phyloP scores from a whole-genome alignment of 2,888 invertebrate genomes.

The Xanthorhoe designata region DNA sequence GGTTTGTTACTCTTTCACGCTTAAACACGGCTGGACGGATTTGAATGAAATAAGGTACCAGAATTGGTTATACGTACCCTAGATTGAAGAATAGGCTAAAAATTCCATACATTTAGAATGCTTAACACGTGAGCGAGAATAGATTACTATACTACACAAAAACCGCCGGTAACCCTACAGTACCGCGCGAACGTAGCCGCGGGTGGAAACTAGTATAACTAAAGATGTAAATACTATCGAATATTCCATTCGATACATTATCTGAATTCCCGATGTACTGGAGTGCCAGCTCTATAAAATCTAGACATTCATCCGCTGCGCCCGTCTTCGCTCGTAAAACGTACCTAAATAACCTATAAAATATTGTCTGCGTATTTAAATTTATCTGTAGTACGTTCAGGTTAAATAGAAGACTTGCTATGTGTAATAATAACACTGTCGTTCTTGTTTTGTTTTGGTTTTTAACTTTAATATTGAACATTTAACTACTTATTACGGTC shows the following conservation, averaged over 20 bases:
- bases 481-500: no score
- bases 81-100: no score
- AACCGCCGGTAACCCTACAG: no score
- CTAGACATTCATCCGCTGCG: constrained; percentile 70
- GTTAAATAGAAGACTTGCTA: constrained; percentile 54
- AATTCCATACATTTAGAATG: no score
- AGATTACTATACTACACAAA: no score
- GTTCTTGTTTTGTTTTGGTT: not conserved
- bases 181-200: no score
- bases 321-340: constrained; percentile 81
- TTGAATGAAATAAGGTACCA: no score
- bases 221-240: constrained; percentile 30
- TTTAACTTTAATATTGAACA: not conserved
- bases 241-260: constrained; percentile 47
- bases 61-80: no score
- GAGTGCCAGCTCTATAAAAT: constrained; percentile 68
- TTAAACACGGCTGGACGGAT: no score
- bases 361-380: constrained; percentile 83
- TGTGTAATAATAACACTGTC: not conserved
- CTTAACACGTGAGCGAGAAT: no score
- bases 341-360: constrained; percentile 83
- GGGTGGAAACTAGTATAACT: no score
- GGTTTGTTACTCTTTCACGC: no score
- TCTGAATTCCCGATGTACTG: constrained; percentile 55
- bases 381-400: constrained; percentile 69